Evolutionary conservation across 2,888 invertebrate species (phyloP).

Genomic region (Polymixis flavicincta): DNA sequence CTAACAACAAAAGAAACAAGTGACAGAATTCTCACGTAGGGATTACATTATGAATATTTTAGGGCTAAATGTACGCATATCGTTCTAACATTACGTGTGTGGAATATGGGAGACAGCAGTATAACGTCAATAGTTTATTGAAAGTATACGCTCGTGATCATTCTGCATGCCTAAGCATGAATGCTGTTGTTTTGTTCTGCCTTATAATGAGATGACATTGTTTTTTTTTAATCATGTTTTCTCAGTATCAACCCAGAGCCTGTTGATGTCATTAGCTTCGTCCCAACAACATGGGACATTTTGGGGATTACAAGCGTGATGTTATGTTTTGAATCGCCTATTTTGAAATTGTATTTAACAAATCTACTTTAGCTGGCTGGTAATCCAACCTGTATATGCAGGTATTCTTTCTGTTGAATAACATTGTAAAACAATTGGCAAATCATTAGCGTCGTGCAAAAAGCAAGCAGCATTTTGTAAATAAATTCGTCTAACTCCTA

Average conservation of each 20-base stretch:
- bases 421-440: not conserved
- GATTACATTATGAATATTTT: constrained; percentile 55
- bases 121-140: constrained; percentile 36
- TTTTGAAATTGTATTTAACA: no score
- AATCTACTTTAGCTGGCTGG: not conserved
- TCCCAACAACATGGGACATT: not conserved
- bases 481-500: not conserved
- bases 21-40: constrained; percentile 43
- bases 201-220: not conserved
- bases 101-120: constrained; percentile 38
- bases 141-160: constrained; percentile 5
- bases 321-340: no score
- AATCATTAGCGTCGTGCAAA: not conserved
- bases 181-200: constrained; percentile 1
- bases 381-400: not conserved
- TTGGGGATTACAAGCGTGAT: no score
- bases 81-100: constrained; percentile 44
- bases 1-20: constrained; percentile 20
- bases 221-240: not conserved
- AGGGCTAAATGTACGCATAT: constrained; percentile 43
- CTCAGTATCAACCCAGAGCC: not conserved
- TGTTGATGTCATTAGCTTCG: not conserved
- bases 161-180: constrained; percentile 9
- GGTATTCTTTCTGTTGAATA: not conserved
- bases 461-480: not conserved